Percentiles rank a stretch among this genome's conserved stretches.
phyloP scores from a whole-genome alignment of 2,797 vertebrate genomes.

The Hydrocynus forskahlii region DNA sequence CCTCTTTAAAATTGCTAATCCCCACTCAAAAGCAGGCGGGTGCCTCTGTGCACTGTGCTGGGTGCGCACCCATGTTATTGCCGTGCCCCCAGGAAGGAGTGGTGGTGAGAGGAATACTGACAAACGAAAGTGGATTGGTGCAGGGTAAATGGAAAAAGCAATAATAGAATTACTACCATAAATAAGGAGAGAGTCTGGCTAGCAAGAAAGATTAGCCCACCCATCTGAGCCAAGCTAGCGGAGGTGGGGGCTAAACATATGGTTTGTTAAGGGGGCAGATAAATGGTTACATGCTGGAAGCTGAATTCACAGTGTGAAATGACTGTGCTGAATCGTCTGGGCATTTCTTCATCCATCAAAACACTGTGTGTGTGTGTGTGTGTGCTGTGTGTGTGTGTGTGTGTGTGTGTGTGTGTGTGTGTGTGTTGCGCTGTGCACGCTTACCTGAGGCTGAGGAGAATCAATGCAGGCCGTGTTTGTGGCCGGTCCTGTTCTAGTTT shows the following conservation, averaged over 20 bases:
- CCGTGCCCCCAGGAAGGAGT: not conserved
- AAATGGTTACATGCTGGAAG: slow-evolving; percentile 27
- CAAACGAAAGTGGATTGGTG: slow-evolving; percentile 6
- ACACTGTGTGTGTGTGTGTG: slow-evolving; percentile 9
- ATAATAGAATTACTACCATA: slow-evolving; percentile 41
- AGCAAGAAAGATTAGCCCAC: not conserved
- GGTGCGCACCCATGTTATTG: slow-evolving; percentile 17
- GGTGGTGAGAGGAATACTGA: slow-evolving; percentile 22
- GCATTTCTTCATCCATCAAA: slow-evolving; percentile 27
- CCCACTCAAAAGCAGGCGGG: slow-evolving; percentile 20
- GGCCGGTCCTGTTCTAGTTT: not conserved
- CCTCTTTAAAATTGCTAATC: slow-evolving; percentile 41
- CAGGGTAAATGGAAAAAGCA: slow-evolving; percentile 29
- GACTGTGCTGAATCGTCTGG: slow-evolving; percentile 11
- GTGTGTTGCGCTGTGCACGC: slow-evolving; percentile 9
- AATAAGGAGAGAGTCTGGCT: slow-evolving; percentile 32
- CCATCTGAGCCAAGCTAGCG: not conserved
- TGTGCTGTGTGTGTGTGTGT: not conserved
- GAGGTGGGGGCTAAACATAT: not conserved
- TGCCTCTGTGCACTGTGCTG: not conserved
- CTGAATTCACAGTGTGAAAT: slow-evolving; percentile 14
- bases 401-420: slow-evolving; percentile 28
- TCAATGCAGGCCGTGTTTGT: not conserved
- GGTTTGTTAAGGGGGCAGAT: slow-evolving; percentile 34
- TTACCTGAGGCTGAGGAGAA: not conserved